A percentile compares a stretch with the other conserved stretches of the same genome.
phyloP scores from a whole-genome alignment of 1,140 invertebrate species.

The Aphelinus certus region DNA sequence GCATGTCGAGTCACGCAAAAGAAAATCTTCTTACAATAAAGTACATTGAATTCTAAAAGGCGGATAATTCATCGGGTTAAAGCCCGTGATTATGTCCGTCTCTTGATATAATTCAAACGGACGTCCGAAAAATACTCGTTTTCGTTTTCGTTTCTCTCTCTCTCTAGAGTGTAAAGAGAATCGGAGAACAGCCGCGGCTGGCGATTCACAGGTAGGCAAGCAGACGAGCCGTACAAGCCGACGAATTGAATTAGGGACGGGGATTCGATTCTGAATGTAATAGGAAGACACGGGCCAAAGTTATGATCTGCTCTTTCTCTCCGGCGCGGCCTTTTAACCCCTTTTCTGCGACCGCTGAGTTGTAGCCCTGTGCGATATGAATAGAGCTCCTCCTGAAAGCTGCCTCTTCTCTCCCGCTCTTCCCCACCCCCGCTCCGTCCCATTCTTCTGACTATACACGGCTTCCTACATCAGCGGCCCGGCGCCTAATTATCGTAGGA shows the following conservation, averaged over 20 bases:
- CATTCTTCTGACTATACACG: neutral
- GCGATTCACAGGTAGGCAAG: conserved; percentile 4
- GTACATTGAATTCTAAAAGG: no score
- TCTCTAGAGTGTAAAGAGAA: neutral
- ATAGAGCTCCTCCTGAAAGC: conserved; percentile 21
- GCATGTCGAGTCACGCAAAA: no score
- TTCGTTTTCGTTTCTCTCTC: no score
- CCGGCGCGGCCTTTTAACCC: conserved; percentile 1
- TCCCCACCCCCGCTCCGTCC: no score
- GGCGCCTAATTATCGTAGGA: conserved; percentile 10
- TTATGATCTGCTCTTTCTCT: neutral
- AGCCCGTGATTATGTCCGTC: no score
- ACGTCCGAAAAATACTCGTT: no score
- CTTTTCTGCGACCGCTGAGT: conserved; percentile 2
- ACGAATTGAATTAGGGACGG: conserved; percentile 13
- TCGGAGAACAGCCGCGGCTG: neutral
- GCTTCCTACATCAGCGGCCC: neutral
- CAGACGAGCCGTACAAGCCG: no score
- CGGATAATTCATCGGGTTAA: no score
- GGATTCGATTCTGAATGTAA: conserved; percentile 8
- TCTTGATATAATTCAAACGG: no score
- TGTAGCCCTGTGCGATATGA: neutral
- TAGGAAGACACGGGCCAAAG: neutral
- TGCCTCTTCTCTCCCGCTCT: neutral
- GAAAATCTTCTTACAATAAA: no score